Evolutionary conservation across 30 jellyfish, hydroid and myxozoan genomes (phyloP).

Genomic region (Catostylus mosaicus): DNA sequence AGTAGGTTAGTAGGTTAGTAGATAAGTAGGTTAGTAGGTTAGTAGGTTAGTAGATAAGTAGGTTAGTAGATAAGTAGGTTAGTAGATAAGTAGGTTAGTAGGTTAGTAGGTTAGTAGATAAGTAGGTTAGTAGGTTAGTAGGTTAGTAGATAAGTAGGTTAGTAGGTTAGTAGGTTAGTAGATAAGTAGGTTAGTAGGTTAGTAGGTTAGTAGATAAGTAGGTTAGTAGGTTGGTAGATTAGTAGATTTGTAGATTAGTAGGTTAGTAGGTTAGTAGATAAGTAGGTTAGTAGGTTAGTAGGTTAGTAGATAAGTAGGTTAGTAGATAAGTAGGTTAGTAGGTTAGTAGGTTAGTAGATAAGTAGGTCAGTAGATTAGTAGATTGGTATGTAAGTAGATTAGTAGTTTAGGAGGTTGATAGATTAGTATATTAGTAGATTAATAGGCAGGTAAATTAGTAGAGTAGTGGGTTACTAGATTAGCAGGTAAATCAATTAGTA

Average conservation of each 20-base stretch:
- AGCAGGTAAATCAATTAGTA: not conserved
- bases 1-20: slow-evolving; percentile 2
- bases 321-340: slow-evolving; percentile 3
- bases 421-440: not conserved
- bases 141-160: no score
- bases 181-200: not conserved
- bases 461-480: not conserved
- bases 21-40: not conserved
- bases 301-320: not conserved
- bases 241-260: not conserved
- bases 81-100: not conserved
- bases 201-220: not conserved
- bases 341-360: not conserved
- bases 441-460: not conserved
- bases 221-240: not conserved
- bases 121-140: no score
- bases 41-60: not conserved
- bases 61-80: no score
- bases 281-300: not conserved
- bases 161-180: no score
- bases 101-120: not conserved
- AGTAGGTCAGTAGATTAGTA: not conserved
- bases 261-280: not conserved
- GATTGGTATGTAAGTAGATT: not conserved
- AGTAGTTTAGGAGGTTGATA: not conserved